Evolutionary conservation across 2,888 invertebrate genomes (phyloP), one percentile per base, ranked within the genome.

Genomic region (Callosobruchus maculatus): DNA sequence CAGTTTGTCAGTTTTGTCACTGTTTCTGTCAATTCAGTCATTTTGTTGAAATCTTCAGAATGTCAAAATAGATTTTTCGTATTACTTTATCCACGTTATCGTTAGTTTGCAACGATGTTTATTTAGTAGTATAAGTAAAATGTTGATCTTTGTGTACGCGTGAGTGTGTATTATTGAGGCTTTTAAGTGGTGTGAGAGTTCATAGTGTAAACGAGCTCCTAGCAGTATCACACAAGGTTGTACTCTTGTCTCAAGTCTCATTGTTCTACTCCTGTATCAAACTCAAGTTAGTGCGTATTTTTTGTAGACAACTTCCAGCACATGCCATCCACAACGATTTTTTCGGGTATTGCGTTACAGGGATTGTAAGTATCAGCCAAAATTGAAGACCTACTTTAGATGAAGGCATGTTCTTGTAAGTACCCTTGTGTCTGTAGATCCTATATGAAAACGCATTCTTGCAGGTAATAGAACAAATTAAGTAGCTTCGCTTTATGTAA

Each of bases 31-130:
- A 68, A 68, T 7, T 68, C 68, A 21, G 22, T 68, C 68, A 68
- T 68, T 68, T 68, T 68, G 68, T 68, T 68, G 68, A 68, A 68
- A 21, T 2, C 13, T 1, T 21, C 9, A 21, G 21, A 22, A 68
- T 74, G 72, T 74, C 74, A 72, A 74, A 74, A 72, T 72, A 68
- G 68, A 70, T 70, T 30, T 31, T 49, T 49, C 49, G 5, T 49
- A 49, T 49, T 49, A 49, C 18, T 49, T 49, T 49, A 67, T 22
- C 68, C 74, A 72, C 74, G 72, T 74, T 72, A 72, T 74, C 69
- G 68, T 72, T 72, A 68, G 71, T 70, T 74, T 71, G 22, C 68
- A 74, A 76, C 71, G 72, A 79, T 77, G 77, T 78, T 78, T 77
- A 75, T 77, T 77, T 78, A 72, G 71, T 75, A 74, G 49, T 49